Evolutionary conservation across 1,140 invertebrate genomes (phyloP), one percentile per base, ranked within the genome.

Genomic region (Nasonia giraulti): DNA sequence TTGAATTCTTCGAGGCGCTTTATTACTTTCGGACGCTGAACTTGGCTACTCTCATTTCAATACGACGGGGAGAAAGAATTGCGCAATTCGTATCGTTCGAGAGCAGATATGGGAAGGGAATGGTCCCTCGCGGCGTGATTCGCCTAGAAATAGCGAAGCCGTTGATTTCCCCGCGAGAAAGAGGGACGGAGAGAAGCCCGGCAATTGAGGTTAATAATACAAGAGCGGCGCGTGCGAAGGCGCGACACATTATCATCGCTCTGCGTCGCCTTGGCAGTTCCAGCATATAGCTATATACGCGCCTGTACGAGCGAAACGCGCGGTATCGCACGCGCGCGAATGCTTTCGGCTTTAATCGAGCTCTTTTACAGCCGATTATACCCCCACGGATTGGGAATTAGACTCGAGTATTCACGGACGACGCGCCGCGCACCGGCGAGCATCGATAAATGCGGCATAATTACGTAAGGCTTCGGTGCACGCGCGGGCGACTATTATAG

Each of bases 151-250:
- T 80, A 84, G 77, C 68, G 37, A 84, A 44, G 50, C 14, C 47
- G 66, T 73, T 47, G 37, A 68, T 68, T 75, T 37, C 37, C 2
- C 23, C 37, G 68, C 27, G 1, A 27, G 27, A 27, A 27, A 27
- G 27, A 27, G 40, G 20, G 50, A 31, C 7, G 2, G 44, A 75
- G 44, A 75, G 27, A 80, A 79, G 83, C 83, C 82, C 44, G 76
- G 88, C 83, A 89, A 90, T 91, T 90, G 88, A 85, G 90, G 89
- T 91, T 90, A 91, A 91, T 89, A 88, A 90, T 85, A 87, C 76
- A 84, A 87, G 86, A 85, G 78, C 85, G 87, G 75, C 66, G 77
- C 66, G 62, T 62, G 75, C 40, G 75, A 83, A 77, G 75, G 55
- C 75, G 74, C 82, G 66, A 79, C 85, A 87, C 82, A 87, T 89